Base-by-base conservation (phyloP, 2,113 vertebrate species). In the Cervus canadensis region DNA sequence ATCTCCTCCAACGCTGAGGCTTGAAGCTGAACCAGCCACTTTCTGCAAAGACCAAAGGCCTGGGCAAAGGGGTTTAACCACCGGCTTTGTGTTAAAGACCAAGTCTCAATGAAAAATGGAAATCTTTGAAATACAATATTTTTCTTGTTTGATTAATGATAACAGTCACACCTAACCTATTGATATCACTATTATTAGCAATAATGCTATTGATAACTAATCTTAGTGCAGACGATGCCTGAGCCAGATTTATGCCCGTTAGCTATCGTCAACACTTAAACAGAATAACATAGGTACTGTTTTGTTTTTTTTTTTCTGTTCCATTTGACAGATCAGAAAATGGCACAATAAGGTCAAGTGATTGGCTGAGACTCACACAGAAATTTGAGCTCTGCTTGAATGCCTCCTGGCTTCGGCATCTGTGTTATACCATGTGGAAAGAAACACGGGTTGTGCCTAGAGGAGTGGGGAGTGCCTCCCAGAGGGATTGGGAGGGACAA, bases 401-500 rank as follows among this genome's bases (percentile, higher is more conserved):
- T 21, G 30, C 3, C 36, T 28, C n/a, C 78, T 56, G 85, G 60
- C 56, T 76, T 56, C 1, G 1, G 87, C 62, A 21, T 16, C 60
- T 52, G 17, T 23, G 11, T 33, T 16, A 1, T 0, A 57, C 6
- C 15, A 4, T 1, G 11, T 60, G 71, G 74, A 52, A 87, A 45
- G 30, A 48, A 9, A 64, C 45, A 81, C 2, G 12, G 13, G 30
- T 23, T 5, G 1, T 15, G 59, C 8, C 60, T 6, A 26, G 11
- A 2, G 60, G 43, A 6, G 7, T 2, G 48, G 33, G 71, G 43
- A 0, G 6, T 7, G 1, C 21, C 43, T 57, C 56, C 45, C 14
- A 14, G 10, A 4, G 1, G 0, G 6, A 4, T 16, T 11, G 2
- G 23, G 5, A 59, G 17, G 52, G 45, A 21, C 1, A 28, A 7